Conservation (phyloP, 2,797 vertebrate species). For the Sebastes taczanowskii region DNA sequence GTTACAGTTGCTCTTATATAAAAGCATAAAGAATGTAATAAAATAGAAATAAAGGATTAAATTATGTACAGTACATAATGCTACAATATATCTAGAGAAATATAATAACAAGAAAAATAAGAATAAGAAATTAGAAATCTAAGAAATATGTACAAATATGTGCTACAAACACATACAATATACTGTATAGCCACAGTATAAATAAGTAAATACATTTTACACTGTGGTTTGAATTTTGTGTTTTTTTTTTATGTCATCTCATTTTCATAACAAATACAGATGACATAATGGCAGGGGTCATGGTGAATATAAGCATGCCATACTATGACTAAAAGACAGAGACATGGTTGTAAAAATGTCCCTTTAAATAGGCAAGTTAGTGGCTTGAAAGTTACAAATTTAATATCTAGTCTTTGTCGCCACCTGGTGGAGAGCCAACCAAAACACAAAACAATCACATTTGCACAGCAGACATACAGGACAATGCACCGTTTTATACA, state of each 20-base stretch:
- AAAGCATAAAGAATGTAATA: too few relatives aligned
- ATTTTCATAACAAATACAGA: background rate
- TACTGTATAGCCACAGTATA: too few relatives aligned
- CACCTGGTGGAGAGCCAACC: conserved; percentile 46
- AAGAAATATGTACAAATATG: too few relatives aligned
- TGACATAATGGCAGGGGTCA: background rate
- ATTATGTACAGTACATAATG: too few relatives aligned
- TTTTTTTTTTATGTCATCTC: background rate
- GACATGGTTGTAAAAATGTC: background rate
- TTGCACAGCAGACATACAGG: too few relatives aligned
- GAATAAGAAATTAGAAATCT: too few relatives aligned
- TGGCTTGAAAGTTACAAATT: background rate
- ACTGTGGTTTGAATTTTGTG: background rate
- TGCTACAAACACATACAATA: too few relatives aligned
- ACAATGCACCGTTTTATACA: background rate
- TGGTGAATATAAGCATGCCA: background rate
- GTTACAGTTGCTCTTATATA: too few relatives aligned
- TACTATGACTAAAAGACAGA: background rate
- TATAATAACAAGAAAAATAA: too few relatives aligned
- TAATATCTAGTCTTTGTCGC: conserved; percentile 27
- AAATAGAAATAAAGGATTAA: too few relatives aligned
- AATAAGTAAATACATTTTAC: background rate
- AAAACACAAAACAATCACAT: background rate
- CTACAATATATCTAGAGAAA: too few relatives aligned
- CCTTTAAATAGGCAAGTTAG: background rate